phyloP scores from a whole-genome alignment of 2,113 vertebrate genomes.

The Neodon shergylaensis region DNA sequence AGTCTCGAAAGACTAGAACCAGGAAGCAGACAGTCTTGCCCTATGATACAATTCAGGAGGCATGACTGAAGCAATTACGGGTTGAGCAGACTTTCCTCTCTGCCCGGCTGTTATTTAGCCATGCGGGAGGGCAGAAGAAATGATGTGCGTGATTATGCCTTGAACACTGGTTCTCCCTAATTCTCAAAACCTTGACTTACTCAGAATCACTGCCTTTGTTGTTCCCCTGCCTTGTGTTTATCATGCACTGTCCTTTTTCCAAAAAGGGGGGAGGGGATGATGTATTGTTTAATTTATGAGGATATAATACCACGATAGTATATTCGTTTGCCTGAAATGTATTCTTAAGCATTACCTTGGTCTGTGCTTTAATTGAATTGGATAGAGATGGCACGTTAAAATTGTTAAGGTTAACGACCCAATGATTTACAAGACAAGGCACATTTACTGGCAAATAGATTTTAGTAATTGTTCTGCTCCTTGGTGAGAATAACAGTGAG shows the following conservation, averaged over 20 bases:
- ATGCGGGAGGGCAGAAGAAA: not conserved
- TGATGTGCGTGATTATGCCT: not conserved
- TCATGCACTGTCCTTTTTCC: conserved; percentile 63
- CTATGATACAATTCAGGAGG: not conserved
- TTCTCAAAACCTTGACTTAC: not conserved
- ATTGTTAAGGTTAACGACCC: conserved; percentile 89
- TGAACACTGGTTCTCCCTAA: conserved; percentile 1
- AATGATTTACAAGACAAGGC: conserved; percentile 90
- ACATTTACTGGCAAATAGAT: conserved; percentile 89
- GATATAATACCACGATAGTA: conserved; percentile 78
- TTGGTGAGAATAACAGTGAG: conserved; percentile 84
- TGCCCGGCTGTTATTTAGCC: not conserved
- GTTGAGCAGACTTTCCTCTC: accelerated
- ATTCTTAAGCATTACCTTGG: conserved; percentile 86
- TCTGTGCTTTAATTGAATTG: conserved; percentile 87
- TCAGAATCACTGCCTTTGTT: conserved; percentile 40
- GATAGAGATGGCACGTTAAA: conserved; percentile 82
- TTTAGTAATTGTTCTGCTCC: conserved; percentile 87
- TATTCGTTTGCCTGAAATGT: conserved; percentile 78
- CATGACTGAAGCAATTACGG: not conserved
- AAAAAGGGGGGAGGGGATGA: conserved; percentile 62
- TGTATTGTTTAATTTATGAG: conserved; percentile 74
- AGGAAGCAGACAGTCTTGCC: not conserved
- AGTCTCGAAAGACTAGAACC: not conserved
- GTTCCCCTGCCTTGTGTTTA: conserved; percentile 62